Base-by-base conservation (phyloP, 1,140 invertebrate species). In the Paracyclopina nana region DNA sequence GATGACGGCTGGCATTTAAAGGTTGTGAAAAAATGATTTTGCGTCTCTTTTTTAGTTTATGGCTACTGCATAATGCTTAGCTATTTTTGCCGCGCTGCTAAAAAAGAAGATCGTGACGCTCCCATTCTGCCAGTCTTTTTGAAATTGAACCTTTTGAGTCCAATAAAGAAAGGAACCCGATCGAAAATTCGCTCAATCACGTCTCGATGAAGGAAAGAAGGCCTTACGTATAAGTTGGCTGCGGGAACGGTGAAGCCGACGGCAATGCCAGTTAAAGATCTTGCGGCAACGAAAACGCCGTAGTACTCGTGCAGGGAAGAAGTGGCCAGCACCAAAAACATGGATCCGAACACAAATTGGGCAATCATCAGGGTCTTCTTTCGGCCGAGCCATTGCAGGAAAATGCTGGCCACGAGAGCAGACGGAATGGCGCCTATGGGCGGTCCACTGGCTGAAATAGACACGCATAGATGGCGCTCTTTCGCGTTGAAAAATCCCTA, bases 361-460 rank as follows among this genome's bases (percentile, higher is more conserved):
- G 34, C 14, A 4, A 38, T 38, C 4, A 38, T 20, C 34, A 38
- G 14, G 2, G 34, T 38, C 5, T 16, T n/a, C 5, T 20, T n/a
- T 16, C 34, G 34, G 2, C 34, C 34, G 14, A 38, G 9, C 4
- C 34, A 20, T n/a, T n/a, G 20, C 9, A 38, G 20, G 5, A 20
- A 20, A n/a, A 38, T 5, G 20, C 34, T 38, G 3, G 34, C 14
- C 5, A 38, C n/a, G 2, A 38, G 34, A 20, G n/a, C 34, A 2
- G n/a, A n/a, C n/a, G n/a, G 20, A 38, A 38, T n/a, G 4, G 61
- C 64, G 18, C 64, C 64, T 31, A 68, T 51, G 26, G 63, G 59
- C 51, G 66, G 44, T 28, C 66, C 31, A 9, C 61, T 61, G 1
- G 58, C 45, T 48, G 25, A 11, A 48, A 20, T 28, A 30, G 27